Percentiles rank a stretch among this genome's conserved stretches.
phyloP scores from a whole-genome alignment of 2,888 invertebrate genomes.

The Drosophila acutilabella region DNA sequence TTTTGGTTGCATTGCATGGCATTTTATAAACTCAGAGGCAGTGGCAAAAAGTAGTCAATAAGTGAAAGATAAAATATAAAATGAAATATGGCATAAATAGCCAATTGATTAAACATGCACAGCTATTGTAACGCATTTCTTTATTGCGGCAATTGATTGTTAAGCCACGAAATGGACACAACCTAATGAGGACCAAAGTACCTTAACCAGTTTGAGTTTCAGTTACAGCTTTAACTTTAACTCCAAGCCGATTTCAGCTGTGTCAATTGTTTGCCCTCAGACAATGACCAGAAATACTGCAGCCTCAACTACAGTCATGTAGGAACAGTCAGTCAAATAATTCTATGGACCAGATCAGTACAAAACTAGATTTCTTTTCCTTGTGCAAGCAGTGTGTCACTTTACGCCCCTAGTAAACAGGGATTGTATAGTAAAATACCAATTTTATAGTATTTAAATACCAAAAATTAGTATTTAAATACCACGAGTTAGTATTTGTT shows the following conservation, averaged over 20 bases:
- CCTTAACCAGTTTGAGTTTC: constrained; percentile 31
- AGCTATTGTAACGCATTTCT: constrained; percentile 10
- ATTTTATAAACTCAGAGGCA: constrained; percentile 10
- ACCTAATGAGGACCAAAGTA: constrained; percentile 46
- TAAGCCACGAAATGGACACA: constrained; percentile 32
- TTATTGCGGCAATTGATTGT: constrained; percentile 7
- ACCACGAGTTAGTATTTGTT: too few species aligned
- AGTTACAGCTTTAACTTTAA: constrained; percentile 23
- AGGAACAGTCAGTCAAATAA: background rate
- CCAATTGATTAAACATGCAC: constrained; percentile 15
- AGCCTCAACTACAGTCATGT: constrained; percentile 11
- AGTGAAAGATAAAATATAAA: constrained; percentile 11
- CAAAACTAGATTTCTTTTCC: too few species aligned
- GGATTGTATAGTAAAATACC: too few species aligned
- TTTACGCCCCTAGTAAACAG: too few species aligned
- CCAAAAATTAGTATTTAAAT: too few species aligned
- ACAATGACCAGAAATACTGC: constrained; percentile 23
- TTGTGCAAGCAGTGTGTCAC: too few species aligned
- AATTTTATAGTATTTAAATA: too few species aligned
- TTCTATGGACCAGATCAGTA: background rate
- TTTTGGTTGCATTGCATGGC: constrained; percentile 10
- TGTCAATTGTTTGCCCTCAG: constrained; percentile 26
- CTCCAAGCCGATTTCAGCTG: constrained; percentile 19
- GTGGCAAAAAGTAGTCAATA: background rate
- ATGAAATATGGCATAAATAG: constrained; percentile 10